A percentile compares a stretch with the other conserved stretches of the same genome.
phyloP scores from a whole-genome alignment of 1,140 invertebrate species.

The Sarcophaga bullata region DNA sequence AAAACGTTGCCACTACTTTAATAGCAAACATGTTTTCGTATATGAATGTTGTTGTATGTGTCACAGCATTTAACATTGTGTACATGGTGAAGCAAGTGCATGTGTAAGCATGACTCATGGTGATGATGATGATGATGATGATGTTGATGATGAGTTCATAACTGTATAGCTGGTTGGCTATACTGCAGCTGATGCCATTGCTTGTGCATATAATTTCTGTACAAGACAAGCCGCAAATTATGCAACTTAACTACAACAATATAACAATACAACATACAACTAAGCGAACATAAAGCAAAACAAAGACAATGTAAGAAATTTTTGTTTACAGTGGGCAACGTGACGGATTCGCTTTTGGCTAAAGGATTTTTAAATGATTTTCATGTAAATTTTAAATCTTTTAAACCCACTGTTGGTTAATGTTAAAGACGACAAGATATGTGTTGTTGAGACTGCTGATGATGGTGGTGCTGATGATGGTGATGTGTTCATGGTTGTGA shows the following conservation, averaged over 20 bases:
- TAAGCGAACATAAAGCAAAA: not conserved
- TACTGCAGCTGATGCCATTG: slow-evolving; percentile 25
- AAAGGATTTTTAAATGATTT: not conserved
- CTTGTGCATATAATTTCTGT: slow-evolving; percentile 23
- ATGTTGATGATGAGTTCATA: slow-evolving; percentile 13
- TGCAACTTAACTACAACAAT: slow-evolving; percentile 7
- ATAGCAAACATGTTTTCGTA: slow-evolving; percentile 1
- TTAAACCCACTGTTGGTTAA: no score
- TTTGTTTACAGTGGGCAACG: no score
- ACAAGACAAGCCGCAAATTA: slow-evolving; percentile 39
- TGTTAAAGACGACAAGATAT: not conserved
- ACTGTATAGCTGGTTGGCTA: not conserved
- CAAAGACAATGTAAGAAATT: not conserved
- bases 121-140: not conserved
- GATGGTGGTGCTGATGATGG: not conserved
- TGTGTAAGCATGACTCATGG: not conserved
- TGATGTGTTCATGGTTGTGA: not conserved
- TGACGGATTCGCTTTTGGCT: not conserved
- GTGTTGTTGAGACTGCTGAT: not conserved
- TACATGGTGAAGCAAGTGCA: not conserved
- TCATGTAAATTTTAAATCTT: no score
- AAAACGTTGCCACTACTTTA: slow-evolving; percentile 30
- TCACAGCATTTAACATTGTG: not conserved
- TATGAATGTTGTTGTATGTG: not conserved
- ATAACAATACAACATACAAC: not conserved